These are phyloP conservation scores for Ciconia stormi DNA, from an alignment of 2,113 vertebrate genomes.

Conservation along the genomic window DNA sequence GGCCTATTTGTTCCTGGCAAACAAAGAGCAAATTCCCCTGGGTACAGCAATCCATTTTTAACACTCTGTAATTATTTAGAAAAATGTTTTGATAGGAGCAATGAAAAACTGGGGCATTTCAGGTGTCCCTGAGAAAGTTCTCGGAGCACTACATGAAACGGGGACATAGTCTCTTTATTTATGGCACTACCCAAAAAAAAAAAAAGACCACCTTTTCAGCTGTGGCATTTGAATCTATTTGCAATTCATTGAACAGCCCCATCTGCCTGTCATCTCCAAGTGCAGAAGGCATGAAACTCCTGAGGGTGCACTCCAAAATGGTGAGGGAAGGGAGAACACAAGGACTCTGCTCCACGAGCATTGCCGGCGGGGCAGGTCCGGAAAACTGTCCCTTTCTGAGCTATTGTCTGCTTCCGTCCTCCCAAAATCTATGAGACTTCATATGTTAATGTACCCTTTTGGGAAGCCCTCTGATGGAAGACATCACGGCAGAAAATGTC, in stretches of 20 bases:
- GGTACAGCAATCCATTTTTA: slow-evolving; percentile 64
- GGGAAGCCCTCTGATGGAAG: background rate
- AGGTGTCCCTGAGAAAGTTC: slow-evolving; percentile 50
- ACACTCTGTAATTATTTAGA: slow-evolving; percentile 62
- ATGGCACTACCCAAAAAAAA: background rate
- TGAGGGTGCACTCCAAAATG: background rate
- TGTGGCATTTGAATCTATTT: background rate
- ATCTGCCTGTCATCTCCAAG: background rate
- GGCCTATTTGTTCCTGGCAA: slow-evolving; percentile 67
- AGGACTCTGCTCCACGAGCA: background rate
- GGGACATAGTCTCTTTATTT: background rate
- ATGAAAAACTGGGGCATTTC: slow-evolving; percentile 55
- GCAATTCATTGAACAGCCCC: background rate
- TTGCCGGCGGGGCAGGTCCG: rapidly evolving
- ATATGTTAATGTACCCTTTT: slow-evolving; percentile 50
- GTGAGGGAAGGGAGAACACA: background rate
- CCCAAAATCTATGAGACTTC: background rate
- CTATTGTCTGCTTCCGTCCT: background rate
- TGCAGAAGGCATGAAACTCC: background rate
- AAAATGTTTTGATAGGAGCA: slow-evolving; percentile 52
- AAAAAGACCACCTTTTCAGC: background rate
- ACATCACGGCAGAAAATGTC: background rate
- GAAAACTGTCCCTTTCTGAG: background rate
- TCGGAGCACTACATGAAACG: background rate
- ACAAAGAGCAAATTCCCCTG: slow-evolving; percentile 52